Percentiles rank a stretch among this genome's conserved stretches.
phyloP scores from a whole-genome alignment of 2,797 vertebrate species.

The Xerus rutilus region DNA sequence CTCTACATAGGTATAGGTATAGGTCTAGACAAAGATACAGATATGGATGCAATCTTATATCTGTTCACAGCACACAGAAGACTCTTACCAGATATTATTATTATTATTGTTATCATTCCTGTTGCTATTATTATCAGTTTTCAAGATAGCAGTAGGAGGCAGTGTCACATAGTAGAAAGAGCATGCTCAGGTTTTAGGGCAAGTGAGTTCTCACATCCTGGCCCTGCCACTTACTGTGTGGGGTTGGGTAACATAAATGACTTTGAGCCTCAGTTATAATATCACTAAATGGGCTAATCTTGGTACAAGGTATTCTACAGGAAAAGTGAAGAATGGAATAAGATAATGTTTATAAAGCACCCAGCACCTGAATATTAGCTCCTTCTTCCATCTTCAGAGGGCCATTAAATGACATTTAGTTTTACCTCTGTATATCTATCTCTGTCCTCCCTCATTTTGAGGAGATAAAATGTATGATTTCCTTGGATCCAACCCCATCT shows the following conservation, averaged over 20 bases:
- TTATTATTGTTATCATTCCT: not conserved
- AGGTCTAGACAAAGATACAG: not conserved
- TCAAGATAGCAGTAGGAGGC: not conserved
- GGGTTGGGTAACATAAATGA: not conserved
- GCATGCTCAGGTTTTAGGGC: not conserved
- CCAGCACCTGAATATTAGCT: fast-evolving
- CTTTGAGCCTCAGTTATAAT: not conserved
- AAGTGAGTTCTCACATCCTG: not conserved
- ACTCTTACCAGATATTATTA: not conserved
- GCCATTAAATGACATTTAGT: not conserved
- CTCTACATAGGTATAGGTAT: not conserved
- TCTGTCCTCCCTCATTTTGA: not conserved
- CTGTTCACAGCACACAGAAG: not conserved
- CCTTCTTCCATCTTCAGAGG: not conserved
- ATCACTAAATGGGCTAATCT: not conserved
- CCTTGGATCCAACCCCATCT: not conserved
- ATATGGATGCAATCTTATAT: not conserved
- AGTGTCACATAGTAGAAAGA: not conserved
- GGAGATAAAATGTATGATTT: not conserved
- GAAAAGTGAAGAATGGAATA: not conserved
- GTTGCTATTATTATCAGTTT: not conserved
- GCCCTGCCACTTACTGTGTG: not conserved
- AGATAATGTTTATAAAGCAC: not conserved
- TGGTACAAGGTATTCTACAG: not conserved
- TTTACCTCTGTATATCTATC: not conserved